phyloP scores from a whole-genome alignment of 2,888 invertebrate genomes.

The Priapulus caudatus region DNA sequence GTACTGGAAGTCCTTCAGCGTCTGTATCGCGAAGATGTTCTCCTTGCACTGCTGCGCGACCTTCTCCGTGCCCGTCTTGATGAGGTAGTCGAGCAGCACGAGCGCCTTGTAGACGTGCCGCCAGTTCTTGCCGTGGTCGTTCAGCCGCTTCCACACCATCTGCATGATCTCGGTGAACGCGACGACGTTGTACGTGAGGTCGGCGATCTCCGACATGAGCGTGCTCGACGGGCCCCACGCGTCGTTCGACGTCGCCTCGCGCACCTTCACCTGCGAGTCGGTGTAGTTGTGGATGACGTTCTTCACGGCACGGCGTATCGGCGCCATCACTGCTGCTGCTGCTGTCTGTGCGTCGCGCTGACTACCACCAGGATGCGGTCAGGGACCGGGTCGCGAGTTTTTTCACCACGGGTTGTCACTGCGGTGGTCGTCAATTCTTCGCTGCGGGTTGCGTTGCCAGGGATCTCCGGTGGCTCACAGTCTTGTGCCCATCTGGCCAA shows the following conservation, averaged over 20 bases:
- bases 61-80: conserved; percentile 98
- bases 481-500: no score
- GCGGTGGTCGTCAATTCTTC: no score
- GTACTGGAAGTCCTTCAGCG: conserved; percentile 92
- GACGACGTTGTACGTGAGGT: conserved; percentile 96
- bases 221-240: conserved; percentile 99
- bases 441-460: no score
- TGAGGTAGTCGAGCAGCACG: conserved; percentile 87
- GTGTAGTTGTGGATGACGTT: conserved; percentile 99
- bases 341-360: no score
- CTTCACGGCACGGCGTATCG: conserved; percentile 87
- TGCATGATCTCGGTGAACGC: conserved; percentile 99
- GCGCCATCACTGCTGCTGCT: background rate
- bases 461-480: no score
- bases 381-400: no score
- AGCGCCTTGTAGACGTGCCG: conserved; percentile 97
- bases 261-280: conserved; percentile 96
- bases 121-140: conserved; percentile 99
- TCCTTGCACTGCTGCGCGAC: conserved; percentile 97
- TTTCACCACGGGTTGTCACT: no score
- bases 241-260: conserved; percentile 98
- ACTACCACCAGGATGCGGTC: no score
- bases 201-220: conserved; percentile 98
- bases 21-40: conserved; percentile 97
- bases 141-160: conserved; percentile 97